Evolutionary conservation across 2,113 vertebrate genomes (phyloP).

Genomic region (Epinephelus fuscoguttatus): DNA sequence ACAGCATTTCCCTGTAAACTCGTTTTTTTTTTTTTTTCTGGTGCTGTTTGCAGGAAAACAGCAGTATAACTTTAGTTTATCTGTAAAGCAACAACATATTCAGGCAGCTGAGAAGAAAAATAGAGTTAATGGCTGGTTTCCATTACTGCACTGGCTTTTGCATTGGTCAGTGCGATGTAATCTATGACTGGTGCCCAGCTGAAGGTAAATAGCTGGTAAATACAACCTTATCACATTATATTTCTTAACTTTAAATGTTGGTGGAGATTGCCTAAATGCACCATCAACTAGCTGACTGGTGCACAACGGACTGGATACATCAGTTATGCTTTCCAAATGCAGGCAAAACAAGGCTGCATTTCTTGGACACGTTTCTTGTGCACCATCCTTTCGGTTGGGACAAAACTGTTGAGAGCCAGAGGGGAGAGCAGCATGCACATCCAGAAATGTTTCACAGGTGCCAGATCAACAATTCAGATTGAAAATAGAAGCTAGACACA

Average conservation of each 20-base stretch:
- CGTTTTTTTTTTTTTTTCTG: neutral
- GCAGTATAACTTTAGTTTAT: neutral
- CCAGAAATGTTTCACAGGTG: neutral
- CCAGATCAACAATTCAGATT: neutral
- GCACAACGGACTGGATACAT: neutral
- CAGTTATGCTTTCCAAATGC: no score
- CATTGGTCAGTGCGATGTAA: neutral
- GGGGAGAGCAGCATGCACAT: neutral
- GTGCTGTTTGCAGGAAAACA: neutral
- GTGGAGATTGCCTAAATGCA: neutral
- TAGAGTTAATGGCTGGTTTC: neutral
- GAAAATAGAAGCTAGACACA: neutral
- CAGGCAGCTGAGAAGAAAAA: neutral
- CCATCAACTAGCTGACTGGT: neutral
- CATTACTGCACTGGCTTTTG: neutral
- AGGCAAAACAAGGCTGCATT: neutral
- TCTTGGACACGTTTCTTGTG: neutral
- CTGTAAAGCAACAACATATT: constrained; percentile 4
- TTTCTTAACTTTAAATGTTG: neutral
- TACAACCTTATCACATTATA: neutral
- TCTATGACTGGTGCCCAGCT: neutral
- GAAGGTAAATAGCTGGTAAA: neutral
- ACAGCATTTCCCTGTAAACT: neutral
- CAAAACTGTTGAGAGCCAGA: neutral
- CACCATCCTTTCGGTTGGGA: neutral